Conservation (phyloP, 2,888 invertebrate species). For the Leucophora obtusa region DNA sequence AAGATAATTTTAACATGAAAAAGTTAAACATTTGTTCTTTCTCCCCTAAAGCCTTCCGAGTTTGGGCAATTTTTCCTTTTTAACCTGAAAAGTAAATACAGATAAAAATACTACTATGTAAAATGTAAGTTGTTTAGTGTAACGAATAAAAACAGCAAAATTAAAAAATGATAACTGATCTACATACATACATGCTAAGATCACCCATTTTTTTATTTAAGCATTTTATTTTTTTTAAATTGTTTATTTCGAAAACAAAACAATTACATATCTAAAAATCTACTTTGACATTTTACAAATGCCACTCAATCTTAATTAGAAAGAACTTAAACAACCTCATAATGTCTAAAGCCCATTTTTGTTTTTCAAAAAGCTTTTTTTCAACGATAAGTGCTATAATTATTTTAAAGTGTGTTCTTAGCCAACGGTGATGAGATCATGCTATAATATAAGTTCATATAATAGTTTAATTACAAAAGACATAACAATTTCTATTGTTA, state of each 20-base stretch:
- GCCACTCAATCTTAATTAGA: conserved; percentile 62
- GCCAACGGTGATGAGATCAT: conserved; percentile 59
- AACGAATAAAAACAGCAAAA: conserved; percentile 49
- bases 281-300: conserved; percentile 62
- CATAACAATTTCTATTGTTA: not conserved
- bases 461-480: conserved; percentile 59
- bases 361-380: conserved; percentile 14
- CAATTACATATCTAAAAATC: conserved; percentile 61
- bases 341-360: conserved; percentile 25
- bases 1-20: too few relatives aligned
- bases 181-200: not conserved
- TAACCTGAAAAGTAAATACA: too few relatives aligned
- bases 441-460: conserved; percentile 34
- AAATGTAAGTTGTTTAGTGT: too few relatives aligned
- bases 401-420: conserved; percentile 60
- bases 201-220: not conserved
- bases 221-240: not conserved
- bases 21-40: too few relatives aligned
- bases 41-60: too few relatives aligned
- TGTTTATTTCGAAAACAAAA: conserved; percentile 43
- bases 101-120: too few relatives aligned
- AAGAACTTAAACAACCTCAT: conserved; percentile 57
- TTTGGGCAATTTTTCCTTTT: too few relatives aligned
- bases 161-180: conserved; percentile 48
- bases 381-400: conserved; percentile 62